These are phyloP conservation scores for Orbicella faveolata DNA, from an alignment of 64 coral and sea anemone species.

Conservation along the genomic window DNA sequence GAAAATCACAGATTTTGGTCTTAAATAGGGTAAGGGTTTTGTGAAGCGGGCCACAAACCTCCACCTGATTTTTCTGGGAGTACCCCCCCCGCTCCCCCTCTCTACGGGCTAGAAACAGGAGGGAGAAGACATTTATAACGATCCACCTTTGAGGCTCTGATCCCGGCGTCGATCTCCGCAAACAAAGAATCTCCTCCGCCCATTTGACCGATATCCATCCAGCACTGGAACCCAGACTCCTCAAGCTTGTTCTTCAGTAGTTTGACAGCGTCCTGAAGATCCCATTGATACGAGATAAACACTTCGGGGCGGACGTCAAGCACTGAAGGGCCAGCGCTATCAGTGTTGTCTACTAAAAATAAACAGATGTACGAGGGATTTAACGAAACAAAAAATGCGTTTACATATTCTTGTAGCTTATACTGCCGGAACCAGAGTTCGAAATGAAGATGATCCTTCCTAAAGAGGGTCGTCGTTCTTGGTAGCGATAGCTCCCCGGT, in stretches of 20 bases:
- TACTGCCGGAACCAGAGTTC: neutral
- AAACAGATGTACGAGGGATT: neutral
- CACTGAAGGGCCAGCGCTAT: neutral
- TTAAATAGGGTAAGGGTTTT: no score
- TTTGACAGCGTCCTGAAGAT: slow-evolving; percentile 71
- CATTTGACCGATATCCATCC: slow-evolving; percentile 92
- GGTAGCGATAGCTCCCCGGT: no score
- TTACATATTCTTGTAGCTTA: neutral
- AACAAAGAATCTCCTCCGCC: slow-evolving; percentile 86
- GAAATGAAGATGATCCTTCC: no score
- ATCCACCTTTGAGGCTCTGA: slow-evolving; percentile 77
- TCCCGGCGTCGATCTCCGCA: slow-evolving; percentile 78
- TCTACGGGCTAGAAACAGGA: no score
- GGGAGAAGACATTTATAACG: no score
- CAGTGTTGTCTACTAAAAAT: neutral
- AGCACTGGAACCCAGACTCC: slow-evolving; percentile 75
- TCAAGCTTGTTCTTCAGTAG: slow-evolving; percentile 52
- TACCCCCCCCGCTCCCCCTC: no score
- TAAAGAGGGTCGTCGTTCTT: no score
- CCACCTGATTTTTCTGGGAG: no score
- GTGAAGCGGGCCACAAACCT: no score
- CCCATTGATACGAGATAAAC: slow-evolving; percentile 96
- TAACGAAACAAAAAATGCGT: neutral
- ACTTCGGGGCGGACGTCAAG: slow-evolving; percentile 23
- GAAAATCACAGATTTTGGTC: no score